Percentiles rank a stretch among this genome's conserved stretches.
Conservation (phyloP, 2,888 invertebrate species). For the Drosophila helvetica region DNA sequence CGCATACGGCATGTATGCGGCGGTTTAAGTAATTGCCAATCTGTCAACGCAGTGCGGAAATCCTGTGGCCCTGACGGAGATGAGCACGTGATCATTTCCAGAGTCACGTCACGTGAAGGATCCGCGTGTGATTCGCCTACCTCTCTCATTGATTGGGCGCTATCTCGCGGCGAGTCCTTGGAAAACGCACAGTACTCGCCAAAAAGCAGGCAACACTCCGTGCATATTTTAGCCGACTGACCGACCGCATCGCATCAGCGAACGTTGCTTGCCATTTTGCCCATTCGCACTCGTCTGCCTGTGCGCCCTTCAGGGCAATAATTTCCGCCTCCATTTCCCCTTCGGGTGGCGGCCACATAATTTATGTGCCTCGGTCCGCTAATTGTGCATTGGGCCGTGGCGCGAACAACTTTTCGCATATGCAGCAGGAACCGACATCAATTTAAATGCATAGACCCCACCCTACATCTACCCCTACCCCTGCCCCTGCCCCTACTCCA, state of each 20-base stretch:
- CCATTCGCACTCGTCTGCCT: constrained; percentile 13
- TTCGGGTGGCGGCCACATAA: constrained; percentile 52
- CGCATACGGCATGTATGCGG: constrained; percentile 28
- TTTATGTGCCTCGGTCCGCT: constrained; percentile 61
- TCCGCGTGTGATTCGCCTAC: neutral
- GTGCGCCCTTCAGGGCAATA: constrained; percentile 37
- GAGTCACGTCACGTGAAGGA: constrained; percentile 35
- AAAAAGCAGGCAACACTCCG: constrained; percentile 45
- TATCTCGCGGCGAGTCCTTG: constrained; percentile 40
- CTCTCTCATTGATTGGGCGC: constrained; percentile 14
- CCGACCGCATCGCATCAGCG: constrained; percentile 26
- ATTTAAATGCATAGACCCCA: constrained; percentile 47
- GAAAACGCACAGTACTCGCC: constrained; percentile 18
- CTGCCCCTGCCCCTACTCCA: too few relatives aligned
- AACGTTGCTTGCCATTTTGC: constrained; percentile 20
- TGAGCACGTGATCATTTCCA: constrained; percentile 49
- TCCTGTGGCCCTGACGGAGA: constrained; percentile 19
- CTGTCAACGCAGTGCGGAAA: constrained; percentile 30
- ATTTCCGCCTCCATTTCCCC: constrained; percentile 68
- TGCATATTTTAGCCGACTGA: constrained; percentile 54
- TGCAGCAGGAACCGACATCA: constrained; percentile 43
- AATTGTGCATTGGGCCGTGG: constrained; percentile 68
- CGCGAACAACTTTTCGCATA: constrained; percentile 67
- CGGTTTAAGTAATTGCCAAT: constrained; percentile 41
- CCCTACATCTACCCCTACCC: constrained; percentile 9